These are phyloP conservation scores for Ommatoiulus sabulosus DNA, from an alignment of 2,888 invertebrate species.

Conservation along the genomic window DNA sequence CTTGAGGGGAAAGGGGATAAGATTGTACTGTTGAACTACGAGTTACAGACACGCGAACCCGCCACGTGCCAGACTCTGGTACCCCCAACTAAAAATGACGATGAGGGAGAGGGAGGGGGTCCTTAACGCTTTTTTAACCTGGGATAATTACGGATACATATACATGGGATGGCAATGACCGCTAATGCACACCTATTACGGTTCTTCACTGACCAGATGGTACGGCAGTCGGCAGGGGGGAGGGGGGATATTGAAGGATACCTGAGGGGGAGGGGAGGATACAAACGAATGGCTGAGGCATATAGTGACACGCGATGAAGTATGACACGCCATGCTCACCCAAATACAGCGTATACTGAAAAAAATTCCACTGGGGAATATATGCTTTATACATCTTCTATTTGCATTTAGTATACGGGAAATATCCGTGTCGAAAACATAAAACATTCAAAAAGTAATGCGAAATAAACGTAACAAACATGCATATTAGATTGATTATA, in stretches of 20 bases:
- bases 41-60: not conserved
- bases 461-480: too few species aligned
- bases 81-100: not conserved
- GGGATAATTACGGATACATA: not conserved
- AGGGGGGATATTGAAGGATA: not conserved
- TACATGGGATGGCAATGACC: slow-evolving; percentile 32
- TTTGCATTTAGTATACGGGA: not conserved
- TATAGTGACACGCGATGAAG: not conserved
- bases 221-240: not conserved
- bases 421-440: not conserved
- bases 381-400: too few species aligned
- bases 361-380: too few species aligned
- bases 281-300: not conserved
- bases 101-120: not conserved
- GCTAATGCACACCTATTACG: slow-evolving; percentile 1
- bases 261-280: not conserved
- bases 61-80: slow-evolving; percentile 35
- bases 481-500: not conserved
- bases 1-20: not conserved
- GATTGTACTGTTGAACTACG: not conserved
- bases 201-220: slow-evolving; percentile 47
- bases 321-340: not conserved
- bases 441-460: too few species aligned
- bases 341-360: too few species aligned
- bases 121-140: slow-evolving; percentile 38